Evolutionary conservation across 1,140 invertebrate genomes (phyloP), one percentile per base, ranked within the genome.

Genomic region (Meloidogyne hapla): DNA sequence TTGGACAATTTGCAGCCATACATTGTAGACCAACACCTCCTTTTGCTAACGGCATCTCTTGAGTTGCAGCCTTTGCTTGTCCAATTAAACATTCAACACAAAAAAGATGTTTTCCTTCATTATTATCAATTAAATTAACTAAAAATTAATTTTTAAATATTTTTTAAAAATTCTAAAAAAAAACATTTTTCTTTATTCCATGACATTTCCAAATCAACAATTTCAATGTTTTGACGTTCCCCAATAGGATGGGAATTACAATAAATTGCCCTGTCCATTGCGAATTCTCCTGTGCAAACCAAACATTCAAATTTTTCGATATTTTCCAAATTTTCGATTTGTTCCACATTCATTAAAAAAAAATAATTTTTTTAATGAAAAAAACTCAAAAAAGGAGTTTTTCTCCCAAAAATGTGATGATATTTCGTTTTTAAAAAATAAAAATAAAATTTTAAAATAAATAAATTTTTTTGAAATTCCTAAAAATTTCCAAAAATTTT

Each of bases 31-130:
- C 79, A 15, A 81, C 70, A 18, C 69, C 70, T 13, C 73, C 79
- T 23, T 79, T 72, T n/a, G 79, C 79, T 28, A 80, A 48, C 8
- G 79, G 79, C 79, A 79, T 80, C 23, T 80, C 79, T 21, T 69
- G 40, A 0, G 77, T 80, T 18, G 79, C 79, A 4, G 79, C 79
- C 25, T 69, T 33, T 21, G 79, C 79, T 5, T 74, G 69, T 9
- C 72, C 63, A 10, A 61, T n/a, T 26, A 80, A 42, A 72, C 79
- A 80, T 23, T 75, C 65, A 12, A 45, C n/a, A 63, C 79, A 80
- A 42, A 80, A 80, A 26, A 25, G 61, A 62, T 80, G 79, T n/a
- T 63, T 9, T 23, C 15, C 33, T 33, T 33, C n/a, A 1, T 28
- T 28, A 56, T 61, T 28, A 28, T 23, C 21, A 38, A 67, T n/a